These are phyloP conservation scores for Palythoa caribaeorum DNA, from an alignment of 92 coral and sea anemone species.

Conservation along the genomic window DNA sequence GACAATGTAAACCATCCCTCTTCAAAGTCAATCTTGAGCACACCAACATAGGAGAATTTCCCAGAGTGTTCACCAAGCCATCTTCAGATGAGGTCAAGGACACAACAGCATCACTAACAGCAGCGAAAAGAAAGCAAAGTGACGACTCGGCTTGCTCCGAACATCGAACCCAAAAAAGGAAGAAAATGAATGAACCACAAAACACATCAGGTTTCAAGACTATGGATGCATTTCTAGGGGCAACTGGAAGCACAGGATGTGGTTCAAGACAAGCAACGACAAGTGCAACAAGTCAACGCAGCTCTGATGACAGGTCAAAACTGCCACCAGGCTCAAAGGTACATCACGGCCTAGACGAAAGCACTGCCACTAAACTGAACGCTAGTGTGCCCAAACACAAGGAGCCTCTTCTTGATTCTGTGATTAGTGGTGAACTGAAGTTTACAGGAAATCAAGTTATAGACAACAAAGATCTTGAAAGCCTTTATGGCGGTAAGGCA, in stretches of 20 bases:
- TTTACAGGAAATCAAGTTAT: constrained; percentile 33
- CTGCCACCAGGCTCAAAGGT: too few species aligned
- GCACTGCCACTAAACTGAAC: too few species aligned
- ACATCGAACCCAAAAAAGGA: constrained; percentile 1
- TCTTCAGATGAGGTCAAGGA: constrained; percentile 1
- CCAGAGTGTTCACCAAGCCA: constrained; percentile 26
- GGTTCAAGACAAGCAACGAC: constrained; percentile 8
- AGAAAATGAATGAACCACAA: neutral
- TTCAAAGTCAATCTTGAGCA: neutral
- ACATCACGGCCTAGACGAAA: too few species aligned
- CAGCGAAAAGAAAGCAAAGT: constrained; percentile 3
- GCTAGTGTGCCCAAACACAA: too few species aligned
- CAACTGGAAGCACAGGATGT: constrained; percentile 15
- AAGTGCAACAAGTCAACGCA: neutral
- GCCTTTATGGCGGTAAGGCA: constrained; percentile 42
- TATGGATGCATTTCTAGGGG: neutral
- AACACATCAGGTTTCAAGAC: neutral
- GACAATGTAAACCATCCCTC: neutral
- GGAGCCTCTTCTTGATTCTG: too few species aligned
- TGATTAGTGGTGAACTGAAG: too few species aligned
- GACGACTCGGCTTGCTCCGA: neutral
- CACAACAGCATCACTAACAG: constrained; percentile 1
- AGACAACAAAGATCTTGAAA: constrained; percentile 43
- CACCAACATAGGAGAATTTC: constrained; percentile 13
- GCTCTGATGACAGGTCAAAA: constrained; percentile 11